Evolutionary conservation across 2,113 vertebrate genomes (phyloP), one percentile per base, ranked within the genome.

Genomic region (Scortum barcoo): DNA sequence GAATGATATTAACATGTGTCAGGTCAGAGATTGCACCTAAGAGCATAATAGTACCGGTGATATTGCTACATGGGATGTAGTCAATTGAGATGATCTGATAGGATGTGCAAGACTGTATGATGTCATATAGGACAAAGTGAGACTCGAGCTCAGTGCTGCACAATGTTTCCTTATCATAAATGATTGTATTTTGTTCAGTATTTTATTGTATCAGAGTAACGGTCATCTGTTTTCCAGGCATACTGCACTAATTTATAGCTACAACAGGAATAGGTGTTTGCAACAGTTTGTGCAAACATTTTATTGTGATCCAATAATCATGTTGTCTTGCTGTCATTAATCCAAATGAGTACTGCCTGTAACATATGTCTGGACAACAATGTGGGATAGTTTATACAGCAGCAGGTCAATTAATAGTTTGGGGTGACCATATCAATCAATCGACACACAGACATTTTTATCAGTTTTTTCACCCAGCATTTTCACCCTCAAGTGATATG

Each of bases 1-100:
- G 66, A 80, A 85, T 66, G 70, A 76, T 70, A 88, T 87, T 77
- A 89, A 86, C 83, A 88, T 86, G 46, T 66, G 66, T 20, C 36
- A 46, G 84, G 83, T 89, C 86, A 86, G 51, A 72, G 78, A 76
- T 87, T 86, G 81, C 57, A 58, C 26, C 33, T 40, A n/a, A 67
- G 73, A 61, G 58, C 50, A 72, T 40, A 66, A 83, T 42, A 38
- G 62, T 75, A 53, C 33, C 42, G 78, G 51, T 80, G 88, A 88
- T 63, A 82, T 85, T 65, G 28, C 69, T 75, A 56, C 54, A 48
- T 70, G 24, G 69, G 69, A 44, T 74, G 42, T 42, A 77, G 66
- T 84, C 46, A 80, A 66, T 60, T 65, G 46, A 71, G 63, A 72
- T 75, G 54, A 80, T 73, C 61, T 46, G 24, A 58, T 6, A 40